A percentile compares a stretch with the other conserved stretches of the same genome.
Evolutionary conservation across 1,140 invertebrate genomes (phyloP).

Genomic region (Nautilus pompilius): DNA sequence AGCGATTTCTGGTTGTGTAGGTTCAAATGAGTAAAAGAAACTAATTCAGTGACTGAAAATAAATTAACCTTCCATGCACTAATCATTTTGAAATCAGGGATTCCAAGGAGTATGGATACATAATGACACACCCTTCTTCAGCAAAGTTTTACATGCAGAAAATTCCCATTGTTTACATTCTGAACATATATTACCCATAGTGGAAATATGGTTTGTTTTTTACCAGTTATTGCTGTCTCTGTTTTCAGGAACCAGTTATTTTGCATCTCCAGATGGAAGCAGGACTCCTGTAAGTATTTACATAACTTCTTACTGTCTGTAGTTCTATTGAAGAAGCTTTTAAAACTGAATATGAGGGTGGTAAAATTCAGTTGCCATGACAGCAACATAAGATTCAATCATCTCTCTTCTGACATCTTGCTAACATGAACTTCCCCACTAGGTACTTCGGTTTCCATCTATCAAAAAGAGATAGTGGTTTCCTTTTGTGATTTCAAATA

Average conservation of each 20-base stretch:
- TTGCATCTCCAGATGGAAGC: constrained; percentile 88
- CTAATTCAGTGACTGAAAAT: constrained; percentile 2
- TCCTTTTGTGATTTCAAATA: no score
- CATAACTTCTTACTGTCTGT: no score
- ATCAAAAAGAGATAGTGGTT: no score
- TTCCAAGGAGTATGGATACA: neutral
- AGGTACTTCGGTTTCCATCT: no score
- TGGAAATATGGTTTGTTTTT: neutral
- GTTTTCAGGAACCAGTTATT: constrained; percentile 77
- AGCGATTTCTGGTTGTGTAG: neutral
- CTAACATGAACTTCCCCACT: no score
- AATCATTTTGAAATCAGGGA: neutral
- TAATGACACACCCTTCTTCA: neutral
- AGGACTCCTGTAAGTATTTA: constrained; percentile 74
- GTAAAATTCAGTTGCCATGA: no score
- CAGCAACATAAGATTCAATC: no score
- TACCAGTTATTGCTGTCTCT: constrained; percentile 5
- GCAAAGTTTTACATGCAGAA: neutral
- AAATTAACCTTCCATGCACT: neutral
- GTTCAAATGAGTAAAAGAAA: neutral
- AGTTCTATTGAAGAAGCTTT: no score
- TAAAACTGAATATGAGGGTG: no score
- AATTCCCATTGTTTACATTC: neutral
- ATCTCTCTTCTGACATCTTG: no score
- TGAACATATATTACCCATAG: neutral